These are phyloP conservation scores for Ochotona curzoniae DNA, from an alignment of 2,113 vertebrate species.

Conservation along the genomic window DNA sequence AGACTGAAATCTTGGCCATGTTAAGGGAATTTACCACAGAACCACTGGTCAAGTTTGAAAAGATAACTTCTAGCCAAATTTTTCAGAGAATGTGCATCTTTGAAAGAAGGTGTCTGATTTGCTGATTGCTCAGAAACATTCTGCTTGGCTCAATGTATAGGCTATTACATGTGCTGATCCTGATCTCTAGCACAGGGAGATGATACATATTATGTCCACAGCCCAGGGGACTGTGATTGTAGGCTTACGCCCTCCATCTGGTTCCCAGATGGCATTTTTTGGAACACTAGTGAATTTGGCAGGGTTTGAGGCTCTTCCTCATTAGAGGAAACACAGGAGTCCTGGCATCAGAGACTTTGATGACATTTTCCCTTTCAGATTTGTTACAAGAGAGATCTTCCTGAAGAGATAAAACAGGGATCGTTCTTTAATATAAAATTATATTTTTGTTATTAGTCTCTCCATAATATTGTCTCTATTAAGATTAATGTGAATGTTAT, in stretches of 20 bases:
- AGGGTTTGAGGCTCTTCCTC: not conserved
- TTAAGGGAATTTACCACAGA: not conserved
- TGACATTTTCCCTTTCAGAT: slow-evolving; percentile 28
- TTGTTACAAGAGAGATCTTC: not conserved
- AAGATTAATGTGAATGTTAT: not conserved
- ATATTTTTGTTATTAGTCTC: not conserved
- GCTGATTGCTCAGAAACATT: not conserved
- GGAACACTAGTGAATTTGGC: not conserved
- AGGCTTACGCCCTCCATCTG: slow-evolving; percentile 50
- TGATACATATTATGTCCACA: slow-evolving; percentile 6
- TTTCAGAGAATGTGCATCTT: not conserved
- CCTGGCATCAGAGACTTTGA: not conserved
- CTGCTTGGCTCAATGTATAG: not conserved
- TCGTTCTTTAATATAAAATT: not conserved
- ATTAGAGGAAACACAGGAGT: slow-evolving; percentile 19
- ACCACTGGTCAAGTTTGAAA: not conserved
- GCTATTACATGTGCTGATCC: not conserved
- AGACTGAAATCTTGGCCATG: not conserved
- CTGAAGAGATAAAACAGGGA: not conserved
- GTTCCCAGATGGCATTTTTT: slow-evolving; percentile 45
- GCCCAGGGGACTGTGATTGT: not conserved
- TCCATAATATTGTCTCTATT: not conserved
- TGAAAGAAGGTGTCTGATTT: not conserved
- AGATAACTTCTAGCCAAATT: not conserved
- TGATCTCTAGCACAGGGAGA: not conserved